Conservation (phyloP, 2,888 invertebrate species). For the Chrysotoxum bicinctum region DNA sequence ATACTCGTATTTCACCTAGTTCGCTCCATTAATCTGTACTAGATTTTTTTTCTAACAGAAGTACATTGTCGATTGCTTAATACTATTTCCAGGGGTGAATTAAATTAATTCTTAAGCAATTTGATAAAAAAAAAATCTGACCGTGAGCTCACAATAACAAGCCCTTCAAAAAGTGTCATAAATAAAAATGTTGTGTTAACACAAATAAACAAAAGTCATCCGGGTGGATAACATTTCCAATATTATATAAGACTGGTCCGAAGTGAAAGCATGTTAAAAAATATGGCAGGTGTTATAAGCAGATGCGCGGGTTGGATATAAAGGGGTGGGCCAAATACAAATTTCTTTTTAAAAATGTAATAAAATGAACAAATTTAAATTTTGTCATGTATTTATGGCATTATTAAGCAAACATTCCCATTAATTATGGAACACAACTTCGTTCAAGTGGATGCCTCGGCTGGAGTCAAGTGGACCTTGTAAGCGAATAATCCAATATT, state of each 20-base stretch:
- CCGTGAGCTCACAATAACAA: background rate
- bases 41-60: background rate
- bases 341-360: no score
- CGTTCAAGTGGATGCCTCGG: no score
- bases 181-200: background rate
- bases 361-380: no score
- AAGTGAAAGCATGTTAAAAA: background rate
- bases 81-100: slow-evolving; percentile 34
- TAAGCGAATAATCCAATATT: no score
- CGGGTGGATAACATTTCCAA: background rate
- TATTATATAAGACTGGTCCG: background rate
- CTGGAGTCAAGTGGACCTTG: no score
- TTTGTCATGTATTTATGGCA: no score
- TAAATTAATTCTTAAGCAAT: slow-evolving; percentile 45
- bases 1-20: slow-evolving; percentile 21
- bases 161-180: background rate
- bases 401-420: no score
- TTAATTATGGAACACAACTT: no score
- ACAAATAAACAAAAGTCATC: background rate
- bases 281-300: background rate
- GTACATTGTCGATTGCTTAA: slow-evolving; percentile 26
- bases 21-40: background rate
- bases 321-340: no score
- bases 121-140: slow-evolving; percentile 20
- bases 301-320: background rate